Percentiles rank a stretch among this genome's conserved stretches.
Evolutionary conservation across 2,888 invertebrate genomes (phyloP).

Genomic region (Nyleta sp.): DNA sequence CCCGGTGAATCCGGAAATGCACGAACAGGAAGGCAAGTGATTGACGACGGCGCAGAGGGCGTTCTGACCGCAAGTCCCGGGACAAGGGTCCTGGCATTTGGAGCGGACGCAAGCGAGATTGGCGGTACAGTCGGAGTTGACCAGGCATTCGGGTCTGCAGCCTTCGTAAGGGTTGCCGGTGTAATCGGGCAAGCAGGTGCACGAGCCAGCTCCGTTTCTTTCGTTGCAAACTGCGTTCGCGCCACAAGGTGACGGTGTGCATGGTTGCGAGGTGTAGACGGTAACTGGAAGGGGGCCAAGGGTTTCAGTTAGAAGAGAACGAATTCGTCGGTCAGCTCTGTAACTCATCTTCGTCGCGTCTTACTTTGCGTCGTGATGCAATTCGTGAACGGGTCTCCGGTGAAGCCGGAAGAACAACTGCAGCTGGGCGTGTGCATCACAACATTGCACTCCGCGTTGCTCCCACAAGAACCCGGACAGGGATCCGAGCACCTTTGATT

Average conservation of each 20-base stretch:
- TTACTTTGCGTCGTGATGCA: slow-evolving; percentile 84
- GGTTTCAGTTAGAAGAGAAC: background rate
- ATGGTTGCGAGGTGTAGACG: slow-evolving; percentile 33
- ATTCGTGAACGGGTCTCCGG: slow-evolving; percentile 87
- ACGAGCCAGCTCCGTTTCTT: slow-evolving; percentile 83
- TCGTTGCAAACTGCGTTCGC: slow-evolving; percentile 83
- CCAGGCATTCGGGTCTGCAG: slow-evolving; percentile 79
- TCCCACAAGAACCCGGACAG: slow-evolving; percentile 90
- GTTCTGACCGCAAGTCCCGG: slow-evolving; percentile 82
- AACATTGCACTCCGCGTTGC: slow-evolving; percentile 86
- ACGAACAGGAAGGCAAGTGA: slow-evolving; percentile 84
- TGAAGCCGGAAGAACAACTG: slow-evolving; percentile 84
- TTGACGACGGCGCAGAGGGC: slow-evolving; percentile 84
- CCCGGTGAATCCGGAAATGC: slow-evolving; percentile 84
- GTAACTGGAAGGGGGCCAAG: slow-evolving; percentile 33
- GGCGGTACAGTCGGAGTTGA: slow-evolving; percentile 83
- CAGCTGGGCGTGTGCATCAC: slow-evolving; percentile 88
- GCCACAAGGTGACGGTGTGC: slow-evolving; percentile 75
- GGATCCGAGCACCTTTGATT: slow-evolving; percentile 91
- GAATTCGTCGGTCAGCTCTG: background rate
- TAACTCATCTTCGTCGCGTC: no score
- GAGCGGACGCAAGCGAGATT: slow-evolving; percentile 42
- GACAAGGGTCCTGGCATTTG: slow-evolving; percentile 53
- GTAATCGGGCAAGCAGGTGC: slow-evolving; percentile 82
- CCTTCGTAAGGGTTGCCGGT: slow-evolving; percentile 80